phyloP scores from a whole-genome alignment of 2,888 invertebrate genomes.

The Rambutsinella grinnellia region DNA sequence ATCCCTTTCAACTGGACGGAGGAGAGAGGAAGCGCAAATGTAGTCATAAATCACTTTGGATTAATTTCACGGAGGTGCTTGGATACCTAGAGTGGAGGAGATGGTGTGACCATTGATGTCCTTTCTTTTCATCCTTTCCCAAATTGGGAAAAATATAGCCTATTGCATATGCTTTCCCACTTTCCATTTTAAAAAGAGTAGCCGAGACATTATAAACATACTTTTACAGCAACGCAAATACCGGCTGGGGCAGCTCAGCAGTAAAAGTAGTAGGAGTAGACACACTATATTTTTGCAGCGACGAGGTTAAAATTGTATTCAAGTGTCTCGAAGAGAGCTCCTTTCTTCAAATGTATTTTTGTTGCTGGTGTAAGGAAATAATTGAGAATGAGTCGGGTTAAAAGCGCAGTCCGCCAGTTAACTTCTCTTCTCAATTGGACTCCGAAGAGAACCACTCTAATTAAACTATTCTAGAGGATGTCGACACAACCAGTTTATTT shows the following conservation, averaged over 20 bases:
- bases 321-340: background rate
- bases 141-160: too few relatives aligned
- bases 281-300: too few relatives aligned
- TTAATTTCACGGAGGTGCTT: conserved; percentile 48
- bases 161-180: background rate
- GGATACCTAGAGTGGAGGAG: too few relatives aligned
- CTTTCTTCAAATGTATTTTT: background rate
- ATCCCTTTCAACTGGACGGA: background rate
- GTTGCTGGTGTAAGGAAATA: background rate
- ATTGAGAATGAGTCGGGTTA: background rate
- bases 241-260: too few relatives aligned
- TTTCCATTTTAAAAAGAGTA: background rate
- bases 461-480: conserved; percentile 17
- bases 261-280: too few relatives aligned
- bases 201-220: background rate
- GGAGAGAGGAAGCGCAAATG: conserved; percentile 49
- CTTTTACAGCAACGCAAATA: too few relatives aligned
- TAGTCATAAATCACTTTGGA: conserved; percentile 52
- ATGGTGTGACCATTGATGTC: conserved; percentile 1
- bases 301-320: background rate
- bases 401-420: conserved; percentile 21
- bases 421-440: conserved; percentile 41
- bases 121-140: background rate
- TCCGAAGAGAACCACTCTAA: conserved; percentile 37
- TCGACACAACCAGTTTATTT: conserved; percentile 1